Evolutionary conservation across 2,113 vertebrate genomes (phyloP), one percentile per base, ranked within the genome.

Genomic region (Pangasianodon hypophthalmus): DNA sequence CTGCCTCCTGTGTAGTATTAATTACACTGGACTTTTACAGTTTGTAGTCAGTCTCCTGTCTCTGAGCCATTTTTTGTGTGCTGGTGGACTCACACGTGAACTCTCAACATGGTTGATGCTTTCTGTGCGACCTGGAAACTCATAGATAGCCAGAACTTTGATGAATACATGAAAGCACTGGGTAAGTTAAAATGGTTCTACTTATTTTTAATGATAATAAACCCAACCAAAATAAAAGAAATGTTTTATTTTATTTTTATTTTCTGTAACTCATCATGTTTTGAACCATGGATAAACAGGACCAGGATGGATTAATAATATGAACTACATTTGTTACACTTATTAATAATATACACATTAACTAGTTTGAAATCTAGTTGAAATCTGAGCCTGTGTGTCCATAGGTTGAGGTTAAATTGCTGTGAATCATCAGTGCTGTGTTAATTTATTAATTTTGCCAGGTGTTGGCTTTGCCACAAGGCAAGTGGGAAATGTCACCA

Each of bases 111-210:
- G 98, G 97, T 98, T 88, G 98, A 99, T 87, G 96, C 97, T 92
- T 99, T 99, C 94, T 98, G 98, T 92, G 97, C 95, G 37, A 98
- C 97, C 71, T 99, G 98, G 98, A 99, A 98, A 92, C 94, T 99
- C 94, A 94, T 96, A 0, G 97, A 99, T 93, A 99, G 98, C 94
- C 96, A 98, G 92, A 98, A 99, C 94, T 99, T 99, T 93, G 98
- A 99, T 85, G 98, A 98, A 9, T 99, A 99, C 90, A 98, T 99
- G 98, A 99, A 99, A 93, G 95, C 97, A 13, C 90, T 99, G 54
- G 98, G 98, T 99, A 93, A 92, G 97, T 95, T 29, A 16, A 9
- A 24, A 75, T 4, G 21, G 24, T 4, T 41, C 1, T 46, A 1
- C 3, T 41, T 1, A 24, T 46, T 24, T 19, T 41, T 16, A 37